A percentile compares a stretch with the other conserved stretches of the same genome.
Conservation (phyloP, 2,113 vertebrate species). For the Zosterops pallidus region DNA sequence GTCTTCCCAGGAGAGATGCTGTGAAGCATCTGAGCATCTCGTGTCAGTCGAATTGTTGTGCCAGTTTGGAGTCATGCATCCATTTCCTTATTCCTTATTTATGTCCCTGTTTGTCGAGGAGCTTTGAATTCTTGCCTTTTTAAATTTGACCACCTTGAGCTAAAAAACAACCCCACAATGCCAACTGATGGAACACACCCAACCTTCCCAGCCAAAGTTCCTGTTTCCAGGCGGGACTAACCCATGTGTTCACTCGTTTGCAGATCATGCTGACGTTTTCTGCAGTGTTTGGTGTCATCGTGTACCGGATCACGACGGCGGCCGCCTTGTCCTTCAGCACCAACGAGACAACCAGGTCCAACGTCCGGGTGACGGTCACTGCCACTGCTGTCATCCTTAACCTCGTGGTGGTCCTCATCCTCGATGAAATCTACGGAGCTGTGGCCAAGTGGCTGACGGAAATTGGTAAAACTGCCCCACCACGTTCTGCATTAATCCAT, state of each 20-base stretch:
- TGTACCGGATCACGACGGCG: constrained; percentile 90
- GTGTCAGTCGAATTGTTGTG: background rate
- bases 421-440: constrained; percentile 94
- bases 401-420: constrained; percentile 91
- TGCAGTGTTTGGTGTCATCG: constrained; percentile 89
- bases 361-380: constrained; percentile 89
- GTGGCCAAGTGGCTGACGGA: constrained; percentile 96
- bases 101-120: background rate
- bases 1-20: background rate
- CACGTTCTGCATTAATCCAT: background rate
- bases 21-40: background rate
- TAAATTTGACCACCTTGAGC: background rate
- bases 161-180: background rate
- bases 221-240: background rate
- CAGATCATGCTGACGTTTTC: constrained; percentile 92
- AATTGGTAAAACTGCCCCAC: constrained; percentile 80
- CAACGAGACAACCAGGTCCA: constrained; percentile 83
- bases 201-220: background rate
- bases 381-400: constrained; percentile 96
- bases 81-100: background rate
- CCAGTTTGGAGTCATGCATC: background rate
- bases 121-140: background rate
- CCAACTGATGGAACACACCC: background rate
- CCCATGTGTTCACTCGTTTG: background rate
- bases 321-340: constrained; percentile 90